Base-by-base conservation (phyloP, 2,113 vertebrate genomes). In the Cololabis saira region DNA sequence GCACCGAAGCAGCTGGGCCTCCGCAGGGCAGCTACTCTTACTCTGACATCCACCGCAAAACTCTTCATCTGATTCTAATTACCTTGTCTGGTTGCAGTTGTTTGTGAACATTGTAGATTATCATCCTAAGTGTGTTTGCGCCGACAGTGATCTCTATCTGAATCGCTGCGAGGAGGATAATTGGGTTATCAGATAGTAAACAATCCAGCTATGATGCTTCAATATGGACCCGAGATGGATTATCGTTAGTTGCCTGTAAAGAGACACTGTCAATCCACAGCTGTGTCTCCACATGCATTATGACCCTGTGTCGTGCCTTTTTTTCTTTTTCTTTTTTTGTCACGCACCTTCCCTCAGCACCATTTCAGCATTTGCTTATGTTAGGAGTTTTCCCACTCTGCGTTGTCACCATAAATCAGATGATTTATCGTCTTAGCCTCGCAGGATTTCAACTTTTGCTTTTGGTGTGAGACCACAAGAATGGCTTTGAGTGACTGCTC, bases 391-490 rank as follows among this genome's bases (percentile, higher is more conserved):
- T 85, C 81, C 80, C 78, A 55, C 71, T 83, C 65, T 65, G 65
- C 48, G 17, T 70, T 84, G 87, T 87, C 87, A 85, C 86, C 86
- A 89, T 91, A 89, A 91, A 91, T 90, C 87, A 89, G 73, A 85
- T 90, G 80, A 92, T 92, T 87, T 88, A 90, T 87, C 85, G 84
- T 80, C 74, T 76, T 67, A 33, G 73, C 83, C 83, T 85, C 65
- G 13, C 71, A 74, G 74, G 78, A 85, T 80, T 81, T 76, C 79
- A 87, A 87, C 79, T 89, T 87, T 71, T 76, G 73, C 81, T 68
- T 89, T 90, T 81, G 84, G 82, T 88, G 80, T 81, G 61, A 84
- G 77, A 66, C 58, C 70, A 56, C 59, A 55, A 65, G 71, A 84
- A 80, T 68, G 78, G 72, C 21, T 71, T 67, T 86, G 88, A 90